Evolutionary conservation across 2,797 vertebrate genomes (phyloP).

Genomic region (Picus viridis): DNA sequence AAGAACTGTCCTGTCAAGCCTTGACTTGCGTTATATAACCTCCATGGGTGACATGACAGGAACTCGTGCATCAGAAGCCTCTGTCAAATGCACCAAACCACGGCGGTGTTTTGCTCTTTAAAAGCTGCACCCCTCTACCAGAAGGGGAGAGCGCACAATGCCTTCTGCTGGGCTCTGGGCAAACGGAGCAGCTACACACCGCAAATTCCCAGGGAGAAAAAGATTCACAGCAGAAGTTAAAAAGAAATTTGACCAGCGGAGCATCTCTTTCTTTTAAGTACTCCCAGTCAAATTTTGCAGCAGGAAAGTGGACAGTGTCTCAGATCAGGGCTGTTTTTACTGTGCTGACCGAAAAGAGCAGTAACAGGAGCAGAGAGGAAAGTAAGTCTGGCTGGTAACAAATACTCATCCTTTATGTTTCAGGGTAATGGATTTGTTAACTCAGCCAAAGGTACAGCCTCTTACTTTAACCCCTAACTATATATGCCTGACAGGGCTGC

Average conservation of each 20-base stretch:
- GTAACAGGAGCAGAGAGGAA: not conserved
- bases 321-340: not conserved
- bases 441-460: not conserved
- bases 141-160: slow-evolving; percentile 58
- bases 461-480: not conserved
- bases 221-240: not conserved
- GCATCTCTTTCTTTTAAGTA: not conserved
- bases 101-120: not conserved
- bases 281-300: not conserved
- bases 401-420: not conserved
- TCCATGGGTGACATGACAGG: not conserved
- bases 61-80: not conserved
- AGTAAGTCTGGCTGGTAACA: not conserved
- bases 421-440: not conserved
- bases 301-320: not conserved
- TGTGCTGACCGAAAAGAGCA: not conserved
- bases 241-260: not conserved
- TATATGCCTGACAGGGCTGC: not conserved
- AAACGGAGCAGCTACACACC: not conserved
- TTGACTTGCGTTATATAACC: not conserved
- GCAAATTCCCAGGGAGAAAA: not conserved
- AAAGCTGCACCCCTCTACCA: slow-evolving; percentile 31
- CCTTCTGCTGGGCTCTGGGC: not conserved
- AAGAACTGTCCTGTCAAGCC: not conserved
- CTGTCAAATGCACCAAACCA: not conserved